Evolutionary conservation across 2,888 invertebrate species (phyloP), one percentile per base, ranked within the genome.

Genomic region (Melanargia galathea): DNA sequence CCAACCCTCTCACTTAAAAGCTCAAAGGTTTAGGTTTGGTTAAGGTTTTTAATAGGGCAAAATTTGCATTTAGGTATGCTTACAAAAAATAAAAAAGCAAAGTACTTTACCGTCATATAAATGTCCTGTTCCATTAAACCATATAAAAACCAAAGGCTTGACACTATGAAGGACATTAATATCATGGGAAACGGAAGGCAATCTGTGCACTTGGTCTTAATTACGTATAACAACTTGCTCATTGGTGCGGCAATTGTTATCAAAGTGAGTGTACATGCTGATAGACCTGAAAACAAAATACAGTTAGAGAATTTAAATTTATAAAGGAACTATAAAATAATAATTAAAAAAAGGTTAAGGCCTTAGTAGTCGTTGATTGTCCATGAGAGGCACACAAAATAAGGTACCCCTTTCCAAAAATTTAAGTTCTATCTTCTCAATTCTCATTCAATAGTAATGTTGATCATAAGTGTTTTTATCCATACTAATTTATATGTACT

Each of bases 181-280:
- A 98, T 97, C 77, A 98, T 92, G 4, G 97, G 96, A 80, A 97
- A 96, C 30, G 98, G 98, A 74, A 98, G 92, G 80, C 95, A 96
- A 75, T 97, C 97, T 0, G 97, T 95, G 80, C 93, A 96, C 82
- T 95, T 95, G 6, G 94, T 93, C 81, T 92, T 93, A 60, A 98
- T 90, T 4, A 98, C 97, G 87, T 97, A 95, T 38, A 96, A 89
- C 71, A 97, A 83, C 79, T 95, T 95, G 58, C 95, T 94, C 71
- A 97, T 91, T 5, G 97, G 97, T 11, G 97, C 95, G 22, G 95
- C 96, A 79, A 97, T 95, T 75, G 96, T 96, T 66, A 96, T 76
- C 57, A 97, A 93, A 0, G 97, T 96, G 54, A 97, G 91, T 26
- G 93, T 81, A 82, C 96, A 95, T 72, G 96, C 95, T 55, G 94